Base-by-base conservation (phyloP, 2,888 invertebrate species). In the Cantharis lateralis region DNA sequence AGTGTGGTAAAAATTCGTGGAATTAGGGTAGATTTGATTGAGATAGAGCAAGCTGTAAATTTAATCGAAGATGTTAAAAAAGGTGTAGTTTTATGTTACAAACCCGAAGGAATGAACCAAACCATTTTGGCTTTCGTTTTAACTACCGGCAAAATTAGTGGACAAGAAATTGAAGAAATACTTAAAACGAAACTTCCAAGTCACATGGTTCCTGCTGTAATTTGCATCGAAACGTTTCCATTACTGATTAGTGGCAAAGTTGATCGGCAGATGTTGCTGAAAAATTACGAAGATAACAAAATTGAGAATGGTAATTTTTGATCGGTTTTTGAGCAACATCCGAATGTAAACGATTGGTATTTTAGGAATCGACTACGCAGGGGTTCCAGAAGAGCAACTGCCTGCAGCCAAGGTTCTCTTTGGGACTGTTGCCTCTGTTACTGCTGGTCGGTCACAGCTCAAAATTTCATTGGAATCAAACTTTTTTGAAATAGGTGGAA, bases 241-340 rank as follows among this genome's bases (percentile, higher is more conserved):
- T 88, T 95, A 20, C 89, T 96, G 28, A 95, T 95, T 0, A 97
- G 96, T 85, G 97, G 96, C 0, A 97, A 97, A 89, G 93, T 94
- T 9, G 96, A 97, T 87, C 90, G 96, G 48, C 96, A 96, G 85
- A 89, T 92, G 0, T 87, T 97, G 32, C 87, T 96, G 72, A 93
- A 93, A 84, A 91, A 91, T 85, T 96, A 95, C 83, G 93, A 95
- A 85, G 92, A 91, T 72, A n/a, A n/a, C 7, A 48, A 48, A 48
- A 48, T 2, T n/a, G 0, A 7, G 0, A 48, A 48, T 48, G 48
- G 48, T 48, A 48, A 7, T 32, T 4, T 2, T 32, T 13, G 13
- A 13, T 5, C 0, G 9, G 2, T n/a, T 9, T n/a, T 48, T 7
- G 1, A 48, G 48, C 2, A n/a, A n/a, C 1, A n/a, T 0, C n/a